Conservation (phyloP, 2,113 vertebrate species). For the Naja naja region DNA sequence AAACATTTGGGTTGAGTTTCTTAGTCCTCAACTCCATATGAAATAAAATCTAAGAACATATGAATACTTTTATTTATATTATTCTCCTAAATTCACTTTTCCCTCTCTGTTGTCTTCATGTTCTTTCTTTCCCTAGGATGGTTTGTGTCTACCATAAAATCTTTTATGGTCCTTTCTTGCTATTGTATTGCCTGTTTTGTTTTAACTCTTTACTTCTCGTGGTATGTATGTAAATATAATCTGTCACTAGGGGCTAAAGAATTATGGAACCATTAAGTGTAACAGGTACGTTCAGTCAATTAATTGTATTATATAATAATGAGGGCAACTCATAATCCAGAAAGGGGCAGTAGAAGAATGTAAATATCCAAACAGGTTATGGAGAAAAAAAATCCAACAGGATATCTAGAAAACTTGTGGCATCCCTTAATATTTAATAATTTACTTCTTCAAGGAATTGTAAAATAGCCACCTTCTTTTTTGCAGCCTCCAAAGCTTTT, state of each 20-base stretch:
- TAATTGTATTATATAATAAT: not conserved
- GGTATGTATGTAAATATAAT: not conserved
- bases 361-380: not conserved
- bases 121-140: not conserved
- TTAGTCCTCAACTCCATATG: not conserved
- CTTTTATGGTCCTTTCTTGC: not conserved
- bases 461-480: conserved; percentile 81
- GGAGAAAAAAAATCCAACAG: not conserved
- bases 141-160: not conserved
- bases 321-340: not conserved
- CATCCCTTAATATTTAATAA: not conserved
- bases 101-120: not conserved
- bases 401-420: not conserved
- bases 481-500: conserved; percentile 91
- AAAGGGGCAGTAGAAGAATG: not conserved
- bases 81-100: not conserved
- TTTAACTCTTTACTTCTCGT: not conserved
- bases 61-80: not conserved
- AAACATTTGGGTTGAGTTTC: not conserved
- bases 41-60: not conserved
- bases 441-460: conserved; percentile 11
- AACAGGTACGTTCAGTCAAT: not conserved
- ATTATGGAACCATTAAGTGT: not conserved
- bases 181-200: not conserved
- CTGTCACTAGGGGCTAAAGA: not conserved